Percentiles rank a stretch among this genome's conserved stretches.
Evolutionary conservation across 1,140 invertebrate species (phyloP).

Genomic region (Leptinotarsa defecta): DNA sequence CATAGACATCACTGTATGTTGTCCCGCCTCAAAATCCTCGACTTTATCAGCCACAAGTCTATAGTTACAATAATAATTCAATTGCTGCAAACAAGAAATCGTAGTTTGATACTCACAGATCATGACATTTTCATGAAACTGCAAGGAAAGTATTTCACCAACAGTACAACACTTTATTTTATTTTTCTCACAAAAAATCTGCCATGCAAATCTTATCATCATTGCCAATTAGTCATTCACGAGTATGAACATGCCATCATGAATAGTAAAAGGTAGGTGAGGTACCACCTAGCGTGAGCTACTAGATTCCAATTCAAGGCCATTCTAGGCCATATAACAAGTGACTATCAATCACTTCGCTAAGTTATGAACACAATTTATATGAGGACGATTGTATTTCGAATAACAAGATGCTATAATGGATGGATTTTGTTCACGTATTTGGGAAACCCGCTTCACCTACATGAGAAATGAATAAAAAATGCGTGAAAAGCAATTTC

Average conservation of each 20-base stretch:
- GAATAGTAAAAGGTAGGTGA: not conserved
- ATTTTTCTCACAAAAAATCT: too few species aligned
- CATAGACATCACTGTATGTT: too few species aligned
- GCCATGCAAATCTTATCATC: too few species aligned
- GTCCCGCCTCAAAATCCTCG: too few species aligned
- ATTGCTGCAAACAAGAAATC: too few species aligned
- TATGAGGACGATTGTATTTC: conserved; percentile 5
- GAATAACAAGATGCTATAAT: not conserved
- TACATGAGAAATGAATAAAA: not conserved
- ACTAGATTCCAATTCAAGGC: not conserved
- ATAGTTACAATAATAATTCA: too few species aligned
- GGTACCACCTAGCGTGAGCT: not conserved
- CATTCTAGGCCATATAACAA: conserved; percentile 3
- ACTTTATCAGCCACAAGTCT: too few species aligned
- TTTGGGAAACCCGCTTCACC: conserved; percentile 1
- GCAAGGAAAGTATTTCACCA: too few species aligned
- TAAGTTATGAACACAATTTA: conserved; percentile 3
- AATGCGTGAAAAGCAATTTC: not conserved
- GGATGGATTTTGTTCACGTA: not conserved
- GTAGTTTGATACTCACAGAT: too few species aligned
- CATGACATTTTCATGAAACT: too few species aligned
- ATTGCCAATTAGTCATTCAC: not conserved
- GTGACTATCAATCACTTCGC: conserved; percentile 2
- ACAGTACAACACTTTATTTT: too few species aligned
- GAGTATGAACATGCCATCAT: not conserved